These are phyloP conservation scores for Mirza zaza DNA, from an alignment of 2,113 vertebrate genomes.

Conservation along the genomic window DNA sequence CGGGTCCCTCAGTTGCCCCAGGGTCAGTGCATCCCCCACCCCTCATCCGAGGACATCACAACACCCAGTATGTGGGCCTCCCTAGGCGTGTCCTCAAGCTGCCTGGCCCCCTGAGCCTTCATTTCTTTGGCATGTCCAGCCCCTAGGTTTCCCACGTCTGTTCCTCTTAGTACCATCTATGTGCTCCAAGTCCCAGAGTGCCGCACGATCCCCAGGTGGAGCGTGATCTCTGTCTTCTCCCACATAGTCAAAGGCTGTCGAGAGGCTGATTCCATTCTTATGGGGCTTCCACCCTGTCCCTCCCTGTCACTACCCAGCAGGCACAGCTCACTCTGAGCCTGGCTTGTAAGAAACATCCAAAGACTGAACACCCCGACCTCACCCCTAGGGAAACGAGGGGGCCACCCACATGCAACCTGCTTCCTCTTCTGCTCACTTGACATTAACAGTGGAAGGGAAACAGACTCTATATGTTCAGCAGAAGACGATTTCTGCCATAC, in stretches of 20 bases:
- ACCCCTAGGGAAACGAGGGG: too few relatives aligned
- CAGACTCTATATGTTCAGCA: too few relatives aligned
- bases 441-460: too few relatives aligned
- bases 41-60: neutral
- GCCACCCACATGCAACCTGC: too few relatives aligned
- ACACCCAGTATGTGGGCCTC: neutral
- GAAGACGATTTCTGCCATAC: too few relatives aligned
- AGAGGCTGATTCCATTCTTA: neutral
- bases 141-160: neutral
- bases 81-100: neutral
- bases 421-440: too few relatives aligned
- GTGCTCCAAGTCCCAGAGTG: neutral
- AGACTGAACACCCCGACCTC: neutral
- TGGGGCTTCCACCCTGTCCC: neutral
- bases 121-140: too few relatives aligned
- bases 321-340: neutral
- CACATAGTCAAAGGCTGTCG: neutral
- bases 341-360: neutral
- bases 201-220: too few relatives aligned
- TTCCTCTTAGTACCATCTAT: neutral
- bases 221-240: neutral
- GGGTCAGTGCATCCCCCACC: neutral
- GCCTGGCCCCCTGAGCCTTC: too few relatives aligned
- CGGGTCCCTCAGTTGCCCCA: neutral
- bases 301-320: neutral